A percentile compares a stretch with the other conserved stretches of the same genome.
Conservation (phyloP, 2,888 invertebrate genomes). For the Sinotaia quadrata region DNA sequence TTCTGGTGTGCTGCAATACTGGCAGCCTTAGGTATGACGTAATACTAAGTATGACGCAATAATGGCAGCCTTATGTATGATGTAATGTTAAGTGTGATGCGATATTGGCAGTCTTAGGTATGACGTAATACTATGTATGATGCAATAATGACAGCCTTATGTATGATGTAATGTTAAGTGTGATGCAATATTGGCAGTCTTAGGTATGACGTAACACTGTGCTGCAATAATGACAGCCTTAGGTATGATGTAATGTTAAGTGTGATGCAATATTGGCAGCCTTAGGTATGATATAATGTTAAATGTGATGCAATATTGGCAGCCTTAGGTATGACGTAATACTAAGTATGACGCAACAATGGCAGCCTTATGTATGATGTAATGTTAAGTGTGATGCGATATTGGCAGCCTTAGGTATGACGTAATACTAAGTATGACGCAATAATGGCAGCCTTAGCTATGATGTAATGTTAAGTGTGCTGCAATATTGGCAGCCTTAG, state of each 20-base stretch:
- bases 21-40: slow-evolving; percentile 52
- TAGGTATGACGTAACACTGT: slow-evolving; percentile 50
- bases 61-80: background rate
- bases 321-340: no score
- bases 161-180: slow-evolving; percentile 29
- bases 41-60: no score
- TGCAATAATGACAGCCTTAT: background rate
- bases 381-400: background rate
- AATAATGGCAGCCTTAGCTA: no score
- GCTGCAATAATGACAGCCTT: background rate
- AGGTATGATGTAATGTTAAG: slow-evolving; percentile 17
- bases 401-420: no score
- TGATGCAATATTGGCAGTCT: slow-evolving; percentile 57
- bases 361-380: background rate
- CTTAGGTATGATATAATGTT: slow-evolving; percentile 42
- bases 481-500: no score
- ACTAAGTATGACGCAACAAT: no score
- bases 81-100: slow-evolving; percentile 45
- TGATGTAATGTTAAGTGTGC: no score
- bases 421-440: no score
- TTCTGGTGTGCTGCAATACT: slow-evolving; percentile 64
- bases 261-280: slow-evolving; percentile 59
- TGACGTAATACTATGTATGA: no score
- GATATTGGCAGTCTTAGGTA: slow-evolving; percentile 58
- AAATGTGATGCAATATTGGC: no score